phyloP scores from a whole-genome alignment of 2,888 invertebrate species.

The Cerastis leucographa region DNA sequence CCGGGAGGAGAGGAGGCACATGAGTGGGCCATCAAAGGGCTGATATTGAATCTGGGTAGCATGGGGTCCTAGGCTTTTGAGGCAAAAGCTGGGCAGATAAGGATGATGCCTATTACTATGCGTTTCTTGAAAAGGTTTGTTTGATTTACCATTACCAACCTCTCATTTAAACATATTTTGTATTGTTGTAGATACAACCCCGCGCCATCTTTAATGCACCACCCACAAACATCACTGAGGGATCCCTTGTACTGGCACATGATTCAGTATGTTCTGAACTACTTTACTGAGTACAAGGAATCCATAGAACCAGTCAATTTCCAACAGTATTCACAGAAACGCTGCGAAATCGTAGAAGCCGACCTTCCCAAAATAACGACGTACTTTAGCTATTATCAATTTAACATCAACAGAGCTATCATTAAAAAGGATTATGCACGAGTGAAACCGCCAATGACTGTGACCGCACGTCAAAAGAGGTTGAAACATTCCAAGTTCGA shows the following conservation, averaged over 20 bases:
- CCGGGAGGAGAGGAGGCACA: neutral
- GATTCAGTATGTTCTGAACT: constrained; percentile 78
- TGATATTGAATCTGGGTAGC: neutral
- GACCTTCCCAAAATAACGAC: constrained; percentile 79
- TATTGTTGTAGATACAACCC: constrained; percentile 81
- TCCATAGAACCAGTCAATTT: constrained; percentile 78
- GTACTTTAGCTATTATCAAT: constrained; percentile 80
- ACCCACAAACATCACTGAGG: constrained; percentile 84
- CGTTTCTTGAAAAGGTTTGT: neutral
- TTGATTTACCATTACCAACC: neutral
- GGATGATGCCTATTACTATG: neutral
- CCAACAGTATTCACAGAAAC: constrained; percentile 75
- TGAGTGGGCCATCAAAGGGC: neutral
- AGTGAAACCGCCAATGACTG: constrained; percentile 63
- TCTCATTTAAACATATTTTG: neutral
- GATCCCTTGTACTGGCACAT: constrained; percentile 84
- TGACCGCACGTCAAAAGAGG: constrained; percentile 82
- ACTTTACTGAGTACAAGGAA: constrained; percentile 79
- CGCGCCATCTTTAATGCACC: constrained; percentile 84
- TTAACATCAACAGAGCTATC: constrained; percentile 77
- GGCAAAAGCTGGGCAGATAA: neutral
- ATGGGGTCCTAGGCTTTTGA: neutral
- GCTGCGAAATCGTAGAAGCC: constrained; percentile 74
- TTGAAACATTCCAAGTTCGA: constrained; percentile 78
- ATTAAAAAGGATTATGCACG: constrained; percentile 59